phyloP scores from a whole-genome alignment of 92 coral and sea anemone genomes.

The Paragorgia papillata region DNA sequence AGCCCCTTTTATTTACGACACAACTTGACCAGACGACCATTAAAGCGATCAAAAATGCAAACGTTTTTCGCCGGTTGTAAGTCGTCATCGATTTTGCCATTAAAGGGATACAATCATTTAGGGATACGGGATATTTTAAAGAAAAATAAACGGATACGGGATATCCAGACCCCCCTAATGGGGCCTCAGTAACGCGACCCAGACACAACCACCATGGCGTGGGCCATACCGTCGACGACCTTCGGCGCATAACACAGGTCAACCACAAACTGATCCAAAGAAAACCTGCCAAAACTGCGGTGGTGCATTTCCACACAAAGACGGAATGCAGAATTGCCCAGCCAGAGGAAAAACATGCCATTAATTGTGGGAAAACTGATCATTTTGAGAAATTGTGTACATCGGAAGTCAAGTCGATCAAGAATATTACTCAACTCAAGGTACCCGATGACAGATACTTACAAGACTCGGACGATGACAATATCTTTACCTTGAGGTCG shows the following conservation, averaged over 20 bases:
- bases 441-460: slow-evolving; percentile 44
- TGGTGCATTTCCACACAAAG: slow-evolving; percentile 41
- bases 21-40: too few species aligned
- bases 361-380: slow-evolving; percentile 26
- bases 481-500: background rate
- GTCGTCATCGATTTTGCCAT: too few species aligned
- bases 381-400: slow-evolving; percentile 37
- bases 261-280: too few species aligned
- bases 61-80: too few species aligned
- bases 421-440: slow-evolving; percentile 14
- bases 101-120: too few species aligned
- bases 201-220: background rate
- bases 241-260: too few species aligned
- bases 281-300: slow-evolving; percentile 50
- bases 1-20: too few species aligned
- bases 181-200: background rate
- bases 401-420: slow-evolving; percentile 11
- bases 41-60: too few species aligned
- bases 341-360: slow-evolving; percentile 35
- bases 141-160: too few species aligned
- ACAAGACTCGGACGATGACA: slow-evolving; percentile 37
- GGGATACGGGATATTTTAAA: too few species aligned
- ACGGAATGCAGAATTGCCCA: slow-evolving; percentile 31
- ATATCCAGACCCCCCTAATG: too few species aligned
- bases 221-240: too few species aligned